phyloP scores from a whole-genome alignment of 2,888 invertebrate genomes.

The Sphecodes monilicornis region DNA sequence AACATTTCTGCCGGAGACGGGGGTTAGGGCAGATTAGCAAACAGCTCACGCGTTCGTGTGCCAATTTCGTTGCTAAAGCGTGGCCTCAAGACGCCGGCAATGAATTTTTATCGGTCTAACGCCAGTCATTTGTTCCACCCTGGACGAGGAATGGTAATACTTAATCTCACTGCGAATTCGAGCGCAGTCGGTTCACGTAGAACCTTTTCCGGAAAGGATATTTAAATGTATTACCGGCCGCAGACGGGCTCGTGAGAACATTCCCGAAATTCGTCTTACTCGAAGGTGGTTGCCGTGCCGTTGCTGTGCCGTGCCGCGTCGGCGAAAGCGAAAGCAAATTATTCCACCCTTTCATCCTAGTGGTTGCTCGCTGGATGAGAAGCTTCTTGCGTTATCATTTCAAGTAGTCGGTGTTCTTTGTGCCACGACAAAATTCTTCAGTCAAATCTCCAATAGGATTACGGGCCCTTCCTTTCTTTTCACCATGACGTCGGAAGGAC shows the following conservation, averaged over 20 bases:
- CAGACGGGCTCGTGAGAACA: constrained; percentile 33
- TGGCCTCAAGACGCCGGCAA: constrained; percentile 57
- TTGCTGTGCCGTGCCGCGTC: neutral
- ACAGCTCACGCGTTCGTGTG: constrained; percentile 70
- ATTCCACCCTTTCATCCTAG: constrained; percentile 38
- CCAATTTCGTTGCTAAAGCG: constrained; percentile 70
- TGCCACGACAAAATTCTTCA: constrained; percentile 44
- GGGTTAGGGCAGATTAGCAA: constrained; percentile 66
- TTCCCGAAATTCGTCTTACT: constrained; percentile 46
- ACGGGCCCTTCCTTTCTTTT: neutral
- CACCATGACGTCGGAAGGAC: neutral
- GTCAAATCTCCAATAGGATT: constrained; percentile 45
- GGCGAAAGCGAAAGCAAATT: constrained; percentile 40
- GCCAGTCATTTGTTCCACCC: constrained; percentile 58
- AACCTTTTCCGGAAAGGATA: constrained; percentile 56
- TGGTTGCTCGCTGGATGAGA: neutral
- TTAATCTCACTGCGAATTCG: constrained; percentile 57
- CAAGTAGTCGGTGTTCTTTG: constrained; percentile 42
- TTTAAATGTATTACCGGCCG: constrained; percentile 56
- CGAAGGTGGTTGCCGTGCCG: neutral
- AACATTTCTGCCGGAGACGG: constrained; percentile 32
- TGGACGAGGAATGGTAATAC: constrained; percentile 55
- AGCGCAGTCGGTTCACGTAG: constrained; percentile 60
- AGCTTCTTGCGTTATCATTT: constrained; percentile 50
- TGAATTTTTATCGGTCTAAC: constrained; percentile 69